Evolutionary conservation across 2,888 invertebrate genomes (phyloP), one percentile per base, ranked within the genome.

Genomic region (Eulithis testata): DNA sequence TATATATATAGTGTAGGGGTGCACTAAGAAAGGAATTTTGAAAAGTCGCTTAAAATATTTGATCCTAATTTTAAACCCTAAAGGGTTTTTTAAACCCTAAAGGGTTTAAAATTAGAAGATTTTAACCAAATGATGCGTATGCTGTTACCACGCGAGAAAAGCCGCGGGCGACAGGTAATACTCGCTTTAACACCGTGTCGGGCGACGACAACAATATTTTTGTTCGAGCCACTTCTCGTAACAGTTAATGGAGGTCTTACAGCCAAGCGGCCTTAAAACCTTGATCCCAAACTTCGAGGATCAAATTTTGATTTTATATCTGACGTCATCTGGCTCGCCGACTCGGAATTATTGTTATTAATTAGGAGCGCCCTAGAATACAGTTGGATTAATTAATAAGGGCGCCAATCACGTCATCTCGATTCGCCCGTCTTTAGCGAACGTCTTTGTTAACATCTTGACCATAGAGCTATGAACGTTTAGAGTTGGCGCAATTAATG

Each of bases 341-440:
- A 84, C 83, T 80, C 79, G 78, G 85, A 90, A 88, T 90, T 91
- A 92, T 91, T 91, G 88, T 90, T 92, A 91, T 92, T 92, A 92
- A 92, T 92, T 91, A 92, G 89, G 84, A 87, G 88, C 85, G 86
- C 85, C 86, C 83, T 85, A 70, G 72, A 73, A 69, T 72, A 73
- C 69, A 72, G 69, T 69, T 80, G 89, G 85, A 89, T 89, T 91
- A 92, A 92, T 92, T 91, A 91, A 91, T 88, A 88, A 89, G 83
- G 86, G 89, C 88, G 88, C 88, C 91, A 89, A 92, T 92, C 90
- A 90, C 89, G 85, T 80, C 88, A 84, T 88, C 90, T 78, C 84
- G 80, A 86, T 84, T 80, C 81, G 79, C 73, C 72, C 89, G 86
- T 89, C 90, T 89, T 89, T 85, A 78, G 77, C 73, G 84, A 88